These are phyloP conservation scores for Catotricha subobsoleta DNA, from an alignment of 2,888 invertebrate genomes.

Conservation along the genomic window DNA sequence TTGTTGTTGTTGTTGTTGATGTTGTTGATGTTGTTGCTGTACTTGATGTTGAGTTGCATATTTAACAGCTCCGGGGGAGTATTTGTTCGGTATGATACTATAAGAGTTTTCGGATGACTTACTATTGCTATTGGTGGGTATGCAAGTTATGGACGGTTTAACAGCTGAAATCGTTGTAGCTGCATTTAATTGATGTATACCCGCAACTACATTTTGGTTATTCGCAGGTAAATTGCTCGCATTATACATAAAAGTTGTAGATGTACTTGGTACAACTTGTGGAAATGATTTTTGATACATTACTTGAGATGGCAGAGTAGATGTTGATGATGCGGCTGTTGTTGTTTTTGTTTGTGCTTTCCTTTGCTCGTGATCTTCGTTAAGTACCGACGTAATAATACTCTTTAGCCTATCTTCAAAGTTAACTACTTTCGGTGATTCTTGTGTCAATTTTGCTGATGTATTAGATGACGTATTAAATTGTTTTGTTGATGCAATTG, in stretches of 20 bases:
- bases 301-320: slow-evolving; percentile 7
- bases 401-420: slow-evolving; percentile 80
- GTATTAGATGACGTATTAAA: slow-evolving; percentile 1
- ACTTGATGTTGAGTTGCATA: slow-evolving; percentile 3
- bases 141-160: slow-evolving; percentile 1
- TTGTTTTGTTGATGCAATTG: background rate
- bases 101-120: background rate
- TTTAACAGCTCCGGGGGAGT: background rate
- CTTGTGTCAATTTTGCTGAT: slow-evolving; percentile 24
- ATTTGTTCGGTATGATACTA: slow-evolving; percentile 1
- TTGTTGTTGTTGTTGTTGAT: slow-evolving; percentile 15
- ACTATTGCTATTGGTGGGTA: background rate
- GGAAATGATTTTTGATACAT: slow-evolving; percentile 2
- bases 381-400: slow-evolving; percentile 69
- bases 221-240: slow-evolving; percentile 18
- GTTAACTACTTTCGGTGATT: slow-evolving; percentile 70
- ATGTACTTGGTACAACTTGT: slow-evolving; percentile 5
- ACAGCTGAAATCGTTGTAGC: slow-evolving; percentile 21
- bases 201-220: slow-evolving; percentile 25
- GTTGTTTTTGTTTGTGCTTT: slow-evolving; percentile 17
- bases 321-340: too few relatives aligned
- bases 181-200: slow-evolving; percentile 25
- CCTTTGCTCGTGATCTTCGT: slow-evolving; percentile 53
- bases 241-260: too few relatives aligned
- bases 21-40: slow-evolving; percentile 18